Evolutionary conservation across 2,888 invertebrate species (phyloP).

Genomic region (Dexiosoma caninum): DNA sequence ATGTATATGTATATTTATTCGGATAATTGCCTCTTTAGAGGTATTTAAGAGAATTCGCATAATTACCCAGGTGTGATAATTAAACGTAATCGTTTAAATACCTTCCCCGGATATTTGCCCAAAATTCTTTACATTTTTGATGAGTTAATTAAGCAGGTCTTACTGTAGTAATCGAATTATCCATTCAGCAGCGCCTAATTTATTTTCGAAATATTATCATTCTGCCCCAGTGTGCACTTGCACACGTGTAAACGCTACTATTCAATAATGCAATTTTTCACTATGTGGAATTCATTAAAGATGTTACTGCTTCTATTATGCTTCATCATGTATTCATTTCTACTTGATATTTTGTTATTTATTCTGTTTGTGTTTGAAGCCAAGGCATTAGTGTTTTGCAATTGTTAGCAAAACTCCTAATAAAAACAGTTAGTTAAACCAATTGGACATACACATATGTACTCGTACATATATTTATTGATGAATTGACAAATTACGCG

Average conservation of each 20-base stretch:
- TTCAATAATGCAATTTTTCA: not conserved
- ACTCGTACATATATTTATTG: too few species aligned
- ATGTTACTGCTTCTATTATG: conserved; percentile 9
- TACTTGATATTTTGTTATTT: conserved; percentile 13
- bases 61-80: too few species aligned
- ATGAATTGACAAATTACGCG: conserved; percentile 17
- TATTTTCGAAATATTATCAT: not conserved
- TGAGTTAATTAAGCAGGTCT: too few species aligned
- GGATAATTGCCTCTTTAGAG: too few species aligned
- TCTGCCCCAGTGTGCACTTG: not conserved
- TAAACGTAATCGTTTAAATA: too few species aligned
- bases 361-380: conserved; percentile 39
- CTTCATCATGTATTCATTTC: not conserved
- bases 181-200: too few species aligned
- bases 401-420: not conserved
- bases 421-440: conserved; percentile 18
- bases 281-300: not conserved
- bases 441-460: not conserved
- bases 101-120: too few species aligned
- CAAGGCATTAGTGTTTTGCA: conserved; percentile 40
- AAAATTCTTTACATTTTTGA: too few species aligned
- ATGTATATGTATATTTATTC: too few species aligned
- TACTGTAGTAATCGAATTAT: too few species aligned
- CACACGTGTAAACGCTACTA: not conserved
- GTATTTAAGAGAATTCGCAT: too few species aligned